Evolutionary conservation across 2,888 invertebrate genomes (phyloP).

Genomic region (Apamea anceps): DNA sequence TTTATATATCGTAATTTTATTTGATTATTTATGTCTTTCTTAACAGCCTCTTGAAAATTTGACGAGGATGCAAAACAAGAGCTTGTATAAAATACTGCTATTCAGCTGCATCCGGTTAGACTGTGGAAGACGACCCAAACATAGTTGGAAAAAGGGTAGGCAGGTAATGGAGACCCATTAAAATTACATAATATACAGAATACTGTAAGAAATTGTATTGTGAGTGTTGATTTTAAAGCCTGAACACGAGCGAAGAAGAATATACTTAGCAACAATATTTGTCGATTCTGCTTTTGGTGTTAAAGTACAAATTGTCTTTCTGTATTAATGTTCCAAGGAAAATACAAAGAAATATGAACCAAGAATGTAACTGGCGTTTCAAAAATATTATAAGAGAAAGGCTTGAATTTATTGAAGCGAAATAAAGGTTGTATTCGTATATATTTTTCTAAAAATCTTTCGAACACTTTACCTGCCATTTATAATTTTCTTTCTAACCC

Average conservation of each 20-base stretch:
- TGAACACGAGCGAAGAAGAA: not conserved
- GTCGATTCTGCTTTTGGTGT: not conserved
- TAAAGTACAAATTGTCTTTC: not conserved
- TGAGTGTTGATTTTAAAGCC: not conserved
- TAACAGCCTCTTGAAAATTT: no score
- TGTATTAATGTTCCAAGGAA: not conserved
- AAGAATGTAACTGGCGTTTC: not conserved
- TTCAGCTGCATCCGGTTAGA: not conserved
- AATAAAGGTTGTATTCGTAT: not conserved
- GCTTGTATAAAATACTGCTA: not conserved
- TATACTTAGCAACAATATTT: not conserved
- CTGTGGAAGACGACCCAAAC: no score
- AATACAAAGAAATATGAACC: not conserved
- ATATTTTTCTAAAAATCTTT: slow-evolving; percentile 12
- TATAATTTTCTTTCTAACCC: slow-evolving; percentile 33
- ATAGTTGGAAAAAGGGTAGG: not conserved
- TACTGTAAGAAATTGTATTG: not conserved
- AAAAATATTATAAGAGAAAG: not conserved
- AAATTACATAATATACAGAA: not conserved
- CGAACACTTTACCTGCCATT: slow-evolving; percentile 19
- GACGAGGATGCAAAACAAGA: no score
- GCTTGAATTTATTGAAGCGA: not conserved
- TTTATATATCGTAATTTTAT: no score
- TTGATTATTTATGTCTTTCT: no score
- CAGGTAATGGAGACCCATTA: not conserved